These are phyloP conservation scores for Callospermophilus lateralis DNA, from an alignment of 2,113 vertebrate species.

Conservation along the genomic window DNA sequence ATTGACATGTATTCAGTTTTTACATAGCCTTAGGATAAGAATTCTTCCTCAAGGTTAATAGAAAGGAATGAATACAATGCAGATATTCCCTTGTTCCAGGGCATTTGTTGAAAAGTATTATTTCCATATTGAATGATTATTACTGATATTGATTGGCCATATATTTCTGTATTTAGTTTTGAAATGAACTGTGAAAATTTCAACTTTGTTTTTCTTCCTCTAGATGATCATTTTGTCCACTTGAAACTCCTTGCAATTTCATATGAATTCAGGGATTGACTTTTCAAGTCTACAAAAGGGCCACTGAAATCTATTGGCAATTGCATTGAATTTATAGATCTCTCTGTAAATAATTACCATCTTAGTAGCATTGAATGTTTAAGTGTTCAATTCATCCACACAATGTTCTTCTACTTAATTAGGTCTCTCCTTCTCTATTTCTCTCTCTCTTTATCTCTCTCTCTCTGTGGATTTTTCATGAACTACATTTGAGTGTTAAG, in stretches of 20 bases:
- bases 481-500: too few species aligned
- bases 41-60: neutral
- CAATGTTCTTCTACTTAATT: neutral
- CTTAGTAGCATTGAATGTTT: neutral
- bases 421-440: neutral
- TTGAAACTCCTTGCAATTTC: neutral
- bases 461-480: too few species aligned
- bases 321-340: too few species aligned
- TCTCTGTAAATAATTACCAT: neutral
- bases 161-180: neutral
- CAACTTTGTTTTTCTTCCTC: neutral
- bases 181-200: neutral
- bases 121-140: too few species aligned
- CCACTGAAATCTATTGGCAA: neutral
- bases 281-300: neutral
- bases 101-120: neutral
- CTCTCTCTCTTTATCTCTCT: too few species aligned
- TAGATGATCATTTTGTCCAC: neutral
- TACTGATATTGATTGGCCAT: neutral
- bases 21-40: too few species aligned
- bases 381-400: neutral
- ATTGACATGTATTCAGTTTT: too few species aligned
- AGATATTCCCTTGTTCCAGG: neutral
- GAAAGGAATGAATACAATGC: neutral
- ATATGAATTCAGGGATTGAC: neutral